Evolutionary conservation across 1,140 invertebrate genomes (phyloP).

Genomic region (Bradysia coprophila): DNA sequence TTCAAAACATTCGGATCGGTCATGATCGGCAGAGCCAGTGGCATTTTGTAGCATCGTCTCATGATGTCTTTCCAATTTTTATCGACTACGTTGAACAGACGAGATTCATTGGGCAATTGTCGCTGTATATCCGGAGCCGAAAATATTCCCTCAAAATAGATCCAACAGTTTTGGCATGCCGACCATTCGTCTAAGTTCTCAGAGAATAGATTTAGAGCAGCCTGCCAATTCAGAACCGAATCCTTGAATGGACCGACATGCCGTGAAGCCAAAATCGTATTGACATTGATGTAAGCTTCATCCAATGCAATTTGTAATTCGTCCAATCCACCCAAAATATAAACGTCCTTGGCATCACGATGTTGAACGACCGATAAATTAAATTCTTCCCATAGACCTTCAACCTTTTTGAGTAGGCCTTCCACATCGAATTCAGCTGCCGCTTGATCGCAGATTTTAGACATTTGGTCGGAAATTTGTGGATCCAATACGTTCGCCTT

Average conservation of each 20-base stretch:
- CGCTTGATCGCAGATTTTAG: slow-evolving; percentile 67
- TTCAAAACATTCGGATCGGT: slow-evolving; percentile 46
- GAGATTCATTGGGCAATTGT: slow-evolving; percentile 67
- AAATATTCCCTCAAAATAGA: slow-evolving; percentile 77
- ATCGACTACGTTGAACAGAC: slow-evolving; percentile 65
- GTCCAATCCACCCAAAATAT: slow-evolving; percentile 60
- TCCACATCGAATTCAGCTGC: slow-evolving; percentile 70
- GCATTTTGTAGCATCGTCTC: slow-evolving; percentile 46
- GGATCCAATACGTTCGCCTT: slow-evolving; percentile 51
- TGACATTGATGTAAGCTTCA: slow-evolving; percentile 70
- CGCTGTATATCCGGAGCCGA: slow-evolving; percentile 76
- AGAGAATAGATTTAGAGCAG: slow-evolving; percentile 50
- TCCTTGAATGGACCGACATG: slow-evolving; percentile 65
- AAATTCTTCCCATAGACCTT: slow-evolving; percentile 59
- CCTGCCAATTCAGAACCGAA: slow-evolving; percentile 62
- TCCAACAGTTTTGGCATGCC: slow-evolving; percentile 65
- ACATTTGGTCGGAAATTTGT: slow-evolving; percentile 37
- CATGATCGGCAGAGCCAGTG: slow-evolving; percentile 47
- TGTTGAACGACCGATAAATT: slow-evolving; percentile 60
- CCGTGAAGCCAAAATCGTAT: slow-evolving; percentile 65
- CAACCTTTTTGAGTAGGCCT: slow-evolving; percentile 58
- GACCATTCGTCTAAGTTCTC: slow-evolving; percentile 69
- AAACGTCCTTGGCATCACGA: slow-evolving; percentile 64
- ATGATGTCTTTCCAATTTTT: slow-evolving; percentile 77
- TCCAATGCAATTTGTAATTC: slow-evolving; percentile 66